Percentiles rank a stretch among this genome's conserved stretches.
Conservation (phyloP, 2,113 vertebrate species). For the Theristicus caerulescens region DNA sequence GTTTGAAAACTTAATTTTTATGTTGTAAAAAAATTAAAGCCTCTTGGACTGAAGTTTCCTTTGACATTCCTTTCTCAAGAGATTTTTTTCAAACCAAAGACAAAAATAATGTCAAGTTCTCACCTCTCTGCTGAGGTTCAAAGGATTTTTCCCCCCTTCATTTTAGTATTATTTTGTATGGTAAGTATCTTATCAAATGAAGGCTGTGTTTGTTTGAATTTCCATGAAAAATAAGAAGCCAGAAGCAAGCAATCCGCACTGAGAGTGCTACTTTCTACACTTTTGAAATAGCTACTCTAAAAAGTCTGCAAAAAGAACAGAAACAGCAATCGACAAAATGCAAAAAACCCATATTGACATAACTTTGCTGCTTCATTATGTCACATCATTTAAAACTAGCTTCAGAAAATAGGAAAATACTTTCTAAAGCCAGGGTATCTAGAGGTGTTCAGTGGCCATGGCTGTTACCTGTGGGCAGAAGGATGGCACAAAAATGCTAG, state of each 20-base stretch:
- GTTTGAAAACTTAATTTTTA: conserved; percentile 26
- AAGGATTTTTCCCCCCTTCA: background rate
- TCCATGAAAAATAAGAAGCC: background rate
- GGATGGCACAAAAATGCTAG: background rate
- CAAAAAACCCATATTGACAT: background rate
- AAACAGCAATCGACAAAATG: background rate
- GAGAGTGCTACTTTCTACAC: background rate
- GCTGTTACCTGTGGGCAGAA: background rate
- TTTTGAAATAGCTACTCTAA: background rate
- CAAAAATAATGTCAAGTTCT: conserved; percentile 9
- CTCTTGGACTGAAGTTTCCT: background rate
- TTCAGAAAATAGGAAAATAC: background rate
- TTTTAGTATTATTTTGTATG: conserved; percentile 2
- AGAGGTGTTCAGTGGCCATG: accelerated
- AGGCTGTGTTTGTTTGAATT: background rate
- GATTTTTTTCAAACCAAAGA: background rate
- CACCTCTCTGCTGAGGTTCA: conserved; percentile 17
- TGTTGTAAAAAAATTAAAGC: background rate
- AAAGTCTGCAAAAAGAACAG: background rate
- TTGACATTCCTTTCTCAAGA: background rate
- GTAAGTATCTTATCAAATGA: background rate
- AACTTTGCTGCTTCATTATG: background rate
- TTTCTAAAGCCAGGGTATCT: background rate
- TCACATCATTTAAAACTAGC: background rate
- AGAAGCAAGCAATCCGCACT: background rate